Evolutionary conservation across 2,888 invertebrate genomes (phyloP), one percentile per base, ranked within the genome.

Genomic region (Rhagophthalmus giganteus): DNA sequence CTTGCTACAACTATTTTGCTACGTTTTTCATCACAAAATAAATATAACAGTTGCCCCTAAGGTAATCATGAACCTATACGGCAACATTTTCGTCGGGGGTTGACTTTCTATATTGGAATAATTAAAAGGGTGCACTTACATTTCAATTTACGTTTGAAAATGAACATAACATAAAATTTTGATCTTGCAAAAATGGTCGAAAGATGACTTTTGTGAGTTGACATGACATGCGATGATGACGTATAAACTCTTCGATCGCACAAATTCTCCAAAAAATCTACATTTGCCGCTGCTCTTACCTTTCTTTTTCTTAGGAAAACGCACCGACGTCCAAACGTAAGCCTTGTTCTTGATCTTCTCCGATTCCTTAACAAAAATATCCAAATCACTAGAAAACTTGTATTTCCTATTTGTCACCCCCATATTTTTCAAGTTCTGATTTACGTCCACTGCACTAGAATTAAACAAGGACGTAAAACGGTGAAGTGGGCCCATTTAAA

Each of bases 391-490:
- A n/a, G 77, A 72, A 65, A 81, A 82, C 61, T 70, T 68, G 44
- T 68, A 70, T 61, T 81, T 81, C 55, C 78, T 79, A 27, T 72
- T 71, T 52, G 69, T 70, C 39, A 69, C 68, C 6, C 71, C 73
- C 72, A 73, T 74, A 27, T 56, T 60, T 40, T 51, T 55, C 28
- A 54, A 61, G 64, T 75, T 78, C 59, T 74, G 77, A 58, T 79
- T 80, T 20, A 76, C 73, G 65, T 82, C 81, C 37, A 71, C 62
- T 2, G 65, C 68, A 67, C 74, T 75, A 27, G 70, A 66, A 71
- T 82, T 81, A 67, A 84, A 83, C 57, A 84, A 76, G 46, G 83
- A 81, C 55, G 82, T 81, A 40, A 84, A 76, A 68, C 79, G 80
- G 60, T 83, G 79, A 30, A 84, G 70, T 20, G 83, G 82, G 64